Percentiles rank a stretch among this genome's conserved stretches.
Conservation (phyloP, 2,888 invertebrate species). For the Drosophila anomelani region DNA sequence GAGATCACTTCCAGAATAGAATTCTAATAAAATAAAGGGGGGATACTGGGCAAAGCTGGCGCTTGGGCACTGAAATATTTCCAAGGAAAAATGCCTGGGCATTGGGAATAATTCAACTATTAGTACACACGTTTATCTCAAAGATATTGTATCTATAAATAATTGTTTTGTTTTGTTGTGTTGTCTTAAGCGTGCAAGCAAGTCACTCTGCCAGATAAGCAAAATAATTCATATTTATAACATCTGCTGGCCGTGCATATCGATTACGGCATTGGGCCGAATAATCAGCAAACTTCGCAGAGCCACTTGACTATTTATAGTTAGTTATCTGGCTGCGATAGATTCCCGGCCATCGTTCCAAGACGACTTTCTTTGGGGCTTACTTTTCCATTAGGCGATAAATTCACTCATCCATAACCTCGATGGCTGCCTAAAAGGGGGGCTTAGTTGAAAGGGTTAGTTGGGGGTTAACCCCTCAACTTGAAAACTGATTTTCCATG, state of each 20-base stretch:
- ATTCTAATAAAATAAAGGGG: conserved; percentile 2
- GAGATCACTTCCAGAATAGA: conserved; percentile 35
- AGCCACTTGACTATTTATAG: conserved; percentile 32
- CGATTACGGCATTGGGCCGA: conserved; percentile 6
- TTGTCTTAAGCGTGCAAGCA: background rate
- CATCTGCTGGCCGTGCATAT: conserved; percentile 16
- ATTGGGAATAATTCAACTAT: conserved; percentile 6
- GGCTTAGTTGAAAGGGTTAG: conserved; percentile 15
- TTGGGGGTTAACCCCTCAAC: conserved; percentile 29
- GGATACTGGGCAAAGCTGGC: conserved; percentile 9
- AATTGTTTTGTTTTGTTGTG: conserved; percentile 3
- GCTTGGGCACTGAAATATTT: conserved; percentile 2
- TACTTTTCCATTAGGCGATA: conserved; percentile 42
- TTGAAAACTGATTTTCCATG: conserved; percentile 68
- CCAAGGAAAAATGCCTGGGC: background rate
- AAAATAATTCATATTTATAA: conserved; percentile 20
- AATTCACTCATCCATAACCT: conserved; percentile 33
- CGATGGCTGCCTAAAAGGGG: conserved; percentile 3
- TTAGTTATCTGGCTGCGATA: conserved; percentile 21
- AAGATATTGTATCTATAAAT: conserved; percentile 27
- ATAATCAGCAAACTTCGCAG: conserved; percentile 11
- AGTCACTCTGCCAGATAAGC: conserved; percentile 23
- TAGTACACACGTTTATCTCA: conserved; percentile 6
- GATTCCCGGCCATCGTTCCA: background rate
- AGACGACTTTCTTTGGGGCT: conserved; percentile 13